Evolutionary conservation across 2,888 invertebrate species (phyloP).

Genomic region (Serrognathus titanus): DNA sequence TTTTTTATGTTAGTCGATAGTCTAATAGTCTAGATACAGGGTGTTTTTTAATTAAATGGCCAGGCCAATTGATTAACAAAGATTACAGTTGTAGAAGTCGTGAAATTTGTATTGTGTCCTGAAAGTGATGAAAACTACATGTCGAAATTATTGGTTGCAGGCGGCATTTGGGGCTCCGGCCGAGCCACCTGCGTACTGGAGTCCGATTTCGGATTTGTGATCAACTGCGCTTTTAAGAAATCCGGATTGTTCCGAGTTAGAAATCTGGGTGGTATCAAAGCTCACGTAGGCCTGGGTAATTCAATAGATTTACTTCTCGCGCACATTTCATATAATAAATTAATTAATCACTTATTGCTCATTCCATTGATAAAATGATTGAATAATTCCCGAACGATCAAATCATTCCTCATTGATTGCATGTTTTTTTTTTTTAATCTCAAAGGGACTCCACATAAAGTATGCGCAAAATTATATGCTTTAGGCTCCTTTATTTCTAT

Average conservation of each 20-base stretch:
- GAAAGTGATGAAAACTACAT: constrained; percentile 5
- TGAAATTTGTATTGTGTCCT: not conserved
- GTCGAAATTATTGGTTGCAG: constrained; percentile 50
- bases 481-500: constrained; percentile 7
- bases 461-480: constrained; percentile 11
- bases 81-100: no score
- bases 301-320: constrained; percentile 19
- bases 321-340: constrained; percentile 19
- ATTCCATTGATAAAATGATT: no score
- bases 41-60: not conserved
- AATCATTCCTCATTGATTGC: no score
- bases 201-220: constrained; percentile 84
- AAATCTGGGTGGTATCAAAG: constrained; percentile 87
- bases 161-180: constrained; percentile 59
- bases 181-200: constrained; percentile 81
- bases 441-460: no score
- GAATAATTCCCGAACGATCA: no score
- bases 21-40: not conserved
- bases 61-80: not conserved
- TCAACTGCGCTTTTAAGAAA: constrained; percentile 92
- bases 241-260: constrained; percentile 85
- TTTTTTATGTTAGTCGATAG: no score
- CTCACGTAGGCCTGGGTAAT: constrained; percentile 87
- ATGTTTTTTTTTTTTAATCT: no score
- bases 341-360: constrained; percentile 5